Percentiles rank a stretch among this genome's conserved stretches.
These are phyloP conservation scores for Dermatophagoides farinae DNA, from an alignment of 1,140 invertebrate species.

Conservation along the genomic window DNA sequence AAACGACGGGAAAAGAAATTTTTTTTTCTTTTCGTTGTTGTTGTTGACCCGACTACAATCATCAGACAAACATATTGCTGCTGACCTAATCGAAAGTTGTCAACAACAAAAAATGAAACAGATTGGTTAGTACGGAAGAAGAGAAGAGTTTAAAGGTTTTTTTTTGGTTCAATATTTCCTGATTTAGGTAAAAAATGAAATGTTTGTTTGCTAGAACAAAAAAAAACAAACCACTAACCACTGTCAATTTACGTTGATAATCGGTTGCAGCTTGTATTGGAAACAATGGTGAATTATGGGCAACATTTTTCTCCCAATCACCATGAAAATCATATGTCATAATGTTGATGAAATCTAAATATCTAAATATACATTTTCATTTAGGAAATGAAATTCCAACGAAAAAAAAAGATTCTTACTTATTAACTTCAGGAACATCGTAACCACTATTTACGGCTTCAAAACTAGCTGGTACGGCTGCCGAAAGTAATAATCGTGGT, in stretches of 20 bases:
- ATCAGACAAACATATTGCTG: no score
- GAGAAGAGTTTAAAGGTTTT: no score
- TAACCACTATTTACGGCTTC: constrained; percentile 72
- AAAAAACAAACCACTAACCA: constrained; percentile 18
- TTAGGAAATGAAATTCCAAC: background rate
- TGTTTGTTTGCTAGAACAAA: no score
- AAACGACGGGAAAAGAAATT: no score
- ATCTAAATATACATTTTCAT: constrained; percentile 27
- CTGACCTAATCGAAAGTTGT: no score
- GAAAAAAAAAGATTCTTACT: constrained; percentile 34
- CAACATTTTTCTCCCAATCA: constrained; percentile 17
- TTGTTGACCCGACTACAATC: no score
- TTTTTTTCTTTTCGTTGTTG: no score
- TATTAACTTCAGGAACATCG: constrained; percentile 76
- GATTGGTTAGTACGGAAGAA: no score
- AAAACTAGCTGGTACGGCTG: constrained; percentile 73
- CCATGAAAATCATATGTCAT: constrained; percentile 28
- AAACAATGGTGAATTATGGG: constrained; percentile 43
- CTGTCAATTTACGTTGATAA: constrained; percentile 22
- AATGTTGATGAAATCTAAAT: constrained; percentile 22
- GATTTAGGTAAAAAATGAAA: no score
- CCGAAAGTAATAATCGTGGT: constrained; percentile 58
- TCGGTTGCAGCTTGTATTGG: constrained; percentile 62
- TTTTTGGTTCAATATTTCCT: no score
- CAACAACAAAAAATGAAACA: no score